Evolutionary conservation across 1,140 invertebrate species (phyloP).

Genomic region (Ditylenchus dipsaci): DNA sequence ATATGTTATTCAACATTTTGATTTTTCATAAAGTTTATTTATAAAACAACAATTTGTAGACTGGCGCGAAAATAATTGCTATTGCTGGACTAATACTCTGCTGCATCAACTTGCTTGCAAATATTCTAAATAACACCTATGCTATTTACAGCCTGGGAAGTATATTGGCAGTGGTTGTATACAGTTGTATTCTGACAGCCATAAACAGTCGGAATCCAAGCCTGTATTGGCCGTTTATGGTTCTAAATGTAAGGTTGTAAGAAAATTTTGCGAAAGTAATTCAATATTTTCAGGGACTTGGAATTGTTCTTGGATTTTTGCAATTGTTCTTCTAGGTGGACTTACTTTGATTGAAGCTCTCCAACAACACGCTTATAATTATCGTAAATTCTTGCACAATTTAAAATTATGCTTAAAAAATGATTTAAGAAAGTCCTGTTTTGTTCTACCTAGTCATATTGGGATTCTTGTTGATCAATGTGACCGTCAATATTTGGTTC

Average conservation of each 20-base stretch:
- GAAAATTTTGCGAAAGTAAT: no score
- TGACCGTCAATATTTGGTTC: conserved; percentile 7
- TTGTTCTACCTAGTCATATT: no score
- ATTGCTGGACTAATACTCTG: neutral
- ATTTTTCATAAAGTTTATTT: no score
- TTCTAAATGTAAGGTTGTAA: neutral
- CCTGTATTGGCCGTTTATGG: conserved; percentile 5
- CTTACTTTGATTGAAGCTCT: neutral
- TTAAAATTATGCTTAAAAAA: no score
- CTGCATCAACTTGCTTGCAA: neutral
- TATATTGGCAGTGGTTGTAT: neutral
- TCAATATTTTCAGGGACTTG: neutral
- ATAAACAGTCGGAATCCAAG: neutral
- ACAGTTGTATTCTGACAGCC: neutral
- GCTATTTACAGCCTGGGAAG: no score
- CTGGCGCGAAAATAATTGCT: neutral
- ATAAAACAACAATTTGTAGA: no score
- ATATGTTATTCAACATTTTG: neutral
- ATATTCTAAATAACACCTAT: neutral
- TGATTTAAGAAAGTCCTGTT: no score
- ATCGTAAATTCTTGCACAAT: no score
- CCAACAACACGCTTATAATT: no score
- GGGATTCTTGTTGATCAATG: no score
- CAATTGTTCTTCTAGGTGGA: neutral
- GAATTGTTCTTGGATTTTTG: neutral